A percentile compares a stretch with the other conserved stretches of the same genome.
phyloP scores from a whole-genome alignment of 2,888 invertebrate species.

The Glaucopsyche alexis region DNA sequence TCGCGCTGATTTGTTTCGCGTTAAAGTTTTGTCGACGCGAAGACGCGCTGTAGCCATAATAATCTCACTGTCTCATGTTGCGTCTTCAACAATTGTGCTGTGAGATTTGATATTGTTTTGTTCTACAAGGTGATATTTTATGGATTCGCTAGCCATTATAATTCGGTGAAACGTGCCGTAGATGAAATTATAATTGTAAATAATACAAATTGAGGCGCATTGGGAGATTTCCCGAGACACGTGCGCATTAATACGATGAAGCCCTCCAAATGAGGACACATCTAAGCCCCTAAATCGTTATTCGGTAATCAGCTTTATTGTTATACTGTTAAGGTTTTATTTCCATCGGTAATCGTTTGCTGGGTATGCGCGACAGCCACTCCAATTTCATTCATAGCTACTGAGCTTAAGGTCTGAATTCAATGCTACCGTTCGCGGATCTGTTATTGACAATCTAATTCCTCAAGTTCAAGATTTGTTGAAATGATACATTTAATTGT shows the following conservation, averaged over 20 bases:
- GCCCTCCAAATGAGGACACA: slow-evolving; percentile 52
- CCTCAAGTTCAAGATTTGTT: slow-evolving; percentile 24
- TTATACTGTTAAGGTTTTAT: slow-evolving; percentile 14
- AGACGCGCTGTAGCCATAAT: no score
- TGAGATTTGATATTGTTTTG: background rate
- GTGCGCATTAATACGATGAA: slow-evolving; percentile 64
- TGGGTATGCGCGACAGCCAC: background rate
- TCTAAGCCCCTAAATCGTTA: slow-evolving; percentile 35
- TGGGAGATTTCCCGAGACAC: slow-evolving; percentile 52
- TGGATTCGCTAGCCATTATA: background rate
- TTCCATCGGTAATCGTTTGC: background rate
- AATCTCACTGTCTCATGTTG: no score
- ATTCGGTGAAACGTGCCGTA: background rate
- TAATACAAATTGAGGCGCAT: slow-evolving; percentile 35
- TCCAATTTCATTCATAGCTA: background rate
- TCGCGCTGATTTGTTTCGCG: no score
- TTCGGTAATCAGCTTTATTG: slow-evolving; percentile 26
- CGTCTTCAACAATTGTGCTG: no score
- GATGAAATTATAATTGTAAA: slow-evolving; percentile 20
- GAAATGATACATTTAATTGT: slow-evolving; percentile 1
- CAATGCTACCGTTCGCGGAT: background rate
- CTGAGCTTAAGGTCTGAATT: background rate
- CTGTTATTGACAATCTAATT: background rate
- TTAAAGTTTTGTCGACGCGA: no score
- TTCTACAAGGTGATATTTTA: background rate